Conservation (phyloP, 2,113 vertebrate genomes). For the Reinhardtius hippoglossoides region DNA sequence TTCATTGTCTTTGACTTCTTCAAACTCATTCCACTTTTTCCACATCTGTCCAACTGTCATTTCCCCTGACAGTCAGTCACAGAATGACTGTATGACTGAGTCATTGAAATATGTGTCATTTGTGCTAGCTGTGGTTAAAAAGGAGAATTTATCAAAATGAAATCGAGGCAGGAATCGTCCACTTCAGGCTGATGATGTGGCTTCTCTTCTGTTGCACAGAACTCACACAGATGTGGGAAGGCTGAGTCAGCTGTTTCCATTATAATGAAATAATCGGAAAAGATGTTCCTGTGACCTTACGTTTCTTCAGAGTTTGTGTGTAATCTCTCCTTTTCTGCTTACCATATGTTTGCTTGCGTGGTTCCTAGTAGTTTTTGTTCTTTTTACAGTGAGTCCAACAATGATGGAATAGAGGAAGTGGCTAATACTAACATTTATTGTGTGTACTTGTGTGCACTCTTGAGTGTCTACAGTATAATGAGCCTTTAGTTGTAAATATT, state of each 20-base stretch:
- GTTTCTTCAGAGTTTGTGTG: neutral
- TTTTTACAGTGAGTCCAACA: neutral
- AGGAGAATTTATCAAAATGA: conserved; percentile 31
- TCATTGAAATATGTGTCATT: conserved; percentile 57
- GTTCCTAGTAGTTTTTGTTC: neutral
- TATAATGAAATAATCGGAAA: conserved; percentile 55
- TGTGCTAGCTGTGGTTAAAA: conserved; percentile 47
- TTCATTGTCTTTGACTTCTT: neutral
- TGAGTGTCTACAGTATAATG: neutral
- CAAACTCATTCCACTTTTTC: conserved; percentile 26
- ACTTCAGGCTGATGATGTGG: conserved; percentile 46
- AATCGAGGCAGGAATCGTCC: conserved; percentile 29
- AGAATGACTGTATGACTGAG: conserved; percentile 44
- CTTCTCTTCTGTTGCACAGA: conserved; percentile 38
- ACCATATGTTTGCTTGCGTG: neutral
- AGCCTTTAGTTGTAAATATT: no score
- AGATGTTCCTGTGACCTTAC: conserved; percentile 17
- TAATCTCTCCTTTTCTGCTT: neutral
- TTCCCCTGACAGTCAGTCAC: conserved; percentile 35
- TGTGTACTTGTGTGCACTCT: neutral
- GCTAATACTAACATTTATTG: neutral
- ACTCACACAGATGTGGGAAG: conserved; percentile 35
- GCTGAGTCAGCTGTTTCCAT: conserved; percentile 62
- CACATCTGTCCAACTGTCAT: conserved; percentile 29
- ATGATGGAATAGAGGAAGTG: neutral